Percentiles rank a stretch among this genome's conserved stretches.
phyloP scores from a whole-genome alignment of 2,888 invertebrate species.

The Pelosia muscerda region DNA sequence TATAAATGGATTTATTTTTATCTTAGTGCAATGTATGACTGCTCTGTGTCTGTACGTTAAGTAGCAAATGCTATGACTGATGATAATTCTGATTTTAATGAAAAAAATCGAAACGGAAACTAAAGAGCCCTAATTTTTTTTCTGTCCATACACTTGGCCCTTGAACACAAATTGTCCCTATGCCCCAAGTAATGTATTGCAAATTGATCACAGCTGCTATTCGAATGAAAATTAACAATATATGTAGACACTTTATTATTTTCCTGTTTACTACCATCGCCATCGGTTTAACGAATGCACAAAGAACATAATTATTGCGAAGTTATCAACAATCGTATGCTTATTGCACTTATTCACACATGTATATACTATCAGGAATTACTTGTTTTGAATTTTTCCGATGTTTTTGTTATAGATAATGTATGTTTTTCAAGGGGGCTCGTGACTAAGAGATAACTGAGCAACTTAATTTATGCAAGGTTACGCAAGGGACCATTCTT shows the following conservation, averaged over 20 bases:
- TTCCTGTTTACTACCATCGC: constrained; percentile 52
- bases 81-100: background rate
- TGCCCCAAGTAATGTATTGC: constrained; percentile 43
- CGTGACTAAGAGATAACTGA: background rate
- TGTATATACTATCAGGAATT: background rate
- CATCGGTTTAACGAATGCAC: constrained; percentile 32
- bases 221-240: constrained; percentile 47
- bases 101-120: background rate
- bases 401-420: background rate
- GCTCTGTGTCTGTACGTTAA: background rate
- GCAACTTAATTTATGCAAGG: background rate
- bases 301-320: constrained; percentile 37
- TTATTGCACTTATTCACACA: constrained; percentile 14
- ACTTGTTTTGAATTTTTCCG: background rate
- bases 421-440: background rate
- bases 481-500: background rate
- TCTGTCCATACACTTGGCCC: constrained; percentile 39
- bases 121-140: constrained; percentile 6
- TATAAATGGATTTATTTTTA: too few species aligned
- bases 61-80: background rate
- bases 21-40: background rate
- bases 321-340: constrained; percentile 40
- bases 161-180: constrained; percentile 53
- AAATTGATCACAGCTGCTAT: constrained; percentile 61
- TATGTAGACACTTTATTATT: constrained; percentile 42